These are phyloP conservation scores for Argentina silus DNA, from an alignment of 2,797 vertebrate genomes.

Conservation along the genomic window DNA sequence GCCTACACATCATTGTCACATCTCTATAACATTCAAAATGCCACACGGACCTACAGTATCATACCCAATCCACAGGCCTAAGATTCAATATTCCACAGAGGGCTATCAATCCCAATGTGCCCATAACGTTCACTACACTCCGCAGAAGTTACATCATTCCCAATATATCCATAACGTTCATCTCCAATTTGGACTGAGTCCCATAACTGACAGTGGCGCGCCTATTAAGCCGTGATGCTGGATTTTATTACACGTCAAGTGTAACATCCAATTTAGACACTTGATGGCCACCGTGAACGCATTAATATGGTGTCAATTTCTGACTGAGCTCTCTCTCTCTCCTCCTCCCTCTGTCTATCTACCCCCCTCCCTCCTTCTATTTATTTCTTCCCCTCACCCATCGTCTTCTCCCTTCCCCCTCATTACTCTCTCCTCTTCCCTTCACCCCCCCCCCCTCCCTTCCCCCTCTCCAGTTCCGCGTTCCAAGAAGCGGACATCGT, in stretches of 20 bases:
- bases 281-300: constrained; percentile 81
- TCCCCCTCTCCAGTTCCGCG: constrained; percentile 82
- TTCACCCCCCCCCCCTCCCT: neutral
- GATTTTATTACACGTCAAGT: constrained; percentile 77
- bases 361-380: constrained; percentile 30
- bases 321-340: constrained; percentile 12
- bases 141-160: constrained; percentile 37
- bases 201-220: constrained; percentile 62
- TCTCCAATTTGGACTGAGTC: constrained; percentile 67
- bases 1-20: neutral
- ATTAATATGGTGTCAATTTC: constrained; percentile 73
- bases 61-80: too few relatives aligned
- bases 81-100: neutral
- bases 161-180: constrained; percentile 64
- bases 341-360: too few relatives aligned
- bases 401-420: constrained; percentile 8
- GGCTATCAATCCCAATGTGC: constrained; percentile 52
- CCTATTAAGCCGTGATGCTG: constrained; percentile 68
- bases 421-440: neutral
- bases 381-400: neutral
- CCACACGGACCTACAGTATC: neutral
- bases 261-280: constrained; percentile 84
- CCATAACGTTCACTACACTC: constrained; percentile 55
- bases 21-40: neutral
- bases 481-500: constrained; percentile 99